A percentile compares a stretch with the other conserved stretches of the same genome.
Conservation (phyloP, 2,797 vertebrate genomes). For the Chiloscyllium punctatum region DNA sequence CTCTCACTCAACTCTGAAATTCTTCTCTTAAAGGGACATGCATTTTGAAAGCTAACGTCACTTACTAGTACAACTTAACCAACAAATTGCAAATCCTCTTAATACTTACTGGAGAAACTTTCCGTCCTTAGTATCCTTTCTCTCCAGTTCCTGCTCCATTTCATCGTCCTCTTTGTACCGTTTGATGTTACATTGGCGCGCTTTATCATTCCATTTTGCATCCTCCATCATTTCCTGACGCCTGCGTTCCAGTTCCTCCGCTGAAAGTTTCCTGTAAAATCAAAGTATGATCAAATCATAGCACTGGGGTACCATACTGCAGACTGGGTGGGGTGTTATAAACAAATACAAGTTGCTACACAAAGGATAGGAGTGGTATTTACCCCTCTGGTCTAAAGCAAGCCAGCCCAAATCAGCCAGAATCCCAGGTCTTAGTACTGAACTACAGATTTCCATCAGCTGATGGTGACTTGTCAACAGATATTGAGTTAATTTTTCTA, state of each 20-base stretch:
- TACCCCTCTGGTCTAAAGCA: not conserved
- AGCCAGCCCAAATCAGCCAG: not conserved
- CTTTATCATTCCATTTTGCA: slow-evolving; percentile 77
- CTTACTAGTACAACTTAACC: not conserved
- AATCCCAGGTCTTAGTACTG: not conserved
- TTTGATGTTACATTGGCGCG: slow-evolving; percentile 70
- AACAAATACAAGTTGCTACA: not conserved
- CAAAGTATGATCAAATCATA: slow-evolving; percentile 14
- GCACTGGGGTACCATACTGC: not conserved
- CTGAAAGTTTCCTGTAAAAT: slow-evolving; percentile 66
- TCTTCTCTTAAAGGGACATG: no score
- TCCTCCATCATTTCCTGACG: slow-evolving; percentile 83
- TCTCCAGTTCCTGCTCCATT: slow-evolving; percentile 63
- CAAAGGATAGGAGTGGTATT: no score
- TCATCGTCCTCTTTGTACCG: slow-evolving; percentile 77
- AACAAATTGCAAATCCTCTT: not conserved
- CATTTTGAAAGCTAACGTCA: no score
- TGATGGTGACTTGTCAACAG: not conserved
- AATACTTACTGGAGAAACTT: slow-evolving; percentile 84
- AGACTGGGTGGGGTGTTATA: not conserved
- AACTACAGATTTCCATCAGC: not conserved
- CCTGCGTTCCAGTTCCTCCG: slow-evolving; percentile 74
- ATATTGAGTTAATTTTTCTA: not conserved
- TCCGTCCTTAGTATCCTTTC: slow-evolving; percentile 58
- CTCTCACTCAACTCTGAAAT: no score